Evolutionary conservation across 2,888 invertebrate species (phyloP).

Genomic region (Acronicta leporina): DNA sequence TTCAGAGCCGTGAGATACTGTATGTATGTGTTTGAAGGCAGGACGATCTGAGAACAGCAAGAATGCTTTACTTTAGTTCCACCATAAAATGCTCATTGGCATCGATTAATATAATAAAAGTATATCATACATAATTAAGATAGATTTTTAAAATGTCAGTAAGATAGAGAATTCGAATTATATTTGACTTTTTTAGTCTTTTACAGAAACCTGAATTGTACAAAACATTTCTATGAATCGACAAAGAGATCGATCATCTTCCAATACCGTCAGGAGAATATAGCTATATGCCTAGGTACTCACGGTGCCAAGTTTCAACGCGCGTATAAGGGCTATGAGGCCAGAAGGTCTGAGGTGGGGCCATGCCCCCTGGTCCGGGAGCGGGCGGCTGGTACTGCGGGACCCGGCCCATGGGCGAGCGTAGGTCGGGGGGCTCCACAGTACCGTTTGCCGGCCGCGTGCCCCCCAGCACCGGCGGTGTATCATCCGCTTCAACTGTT

Average conservation of each 20-base stretch:
- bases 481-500: conserved; percentile 71
- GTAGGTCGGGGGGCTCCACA: conserved; percentile 75
- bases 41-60: conserved; percentile 62
- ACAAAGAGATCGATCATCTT: too few relatives aligned
- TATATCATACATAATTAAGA: too few relatives aligned
- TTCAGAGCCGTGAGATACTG: conserved; percentile 58
- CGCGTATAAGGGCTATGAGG: conserved; percentile 76
- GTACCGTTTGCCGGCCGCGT: conserved; percentile 72
- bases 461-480: conserved; percentile 54
- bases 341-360: conserved; percentile 75
- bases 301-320: conserved; percentile 80
- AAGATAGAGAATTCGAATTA: neutral
- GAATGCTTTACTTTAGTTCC: conserved; percentile 11
- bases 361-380: conserved; percentile 80
- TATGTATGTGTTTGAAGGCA: conserved; percentile 53
- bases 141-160: too few relatives aligned
- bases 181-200: neutral
- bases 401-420: conserved; percentile 80
- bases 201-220: neutral
- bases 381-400: conserved; percentile 86
- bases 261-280: neutral
- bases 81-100: too few relatives aligned
- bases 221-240: too few relatives aligned
- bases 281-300: conserved; percentile 45
- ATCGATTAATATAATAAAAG: too few relatives aligned